Percentiles rank a stretch among this genome's conserved stretches.
Evolutionary conservation across 2,113 vertebrate species (phyloP).

Genomic region (Rissa tridactyla): DNA sequence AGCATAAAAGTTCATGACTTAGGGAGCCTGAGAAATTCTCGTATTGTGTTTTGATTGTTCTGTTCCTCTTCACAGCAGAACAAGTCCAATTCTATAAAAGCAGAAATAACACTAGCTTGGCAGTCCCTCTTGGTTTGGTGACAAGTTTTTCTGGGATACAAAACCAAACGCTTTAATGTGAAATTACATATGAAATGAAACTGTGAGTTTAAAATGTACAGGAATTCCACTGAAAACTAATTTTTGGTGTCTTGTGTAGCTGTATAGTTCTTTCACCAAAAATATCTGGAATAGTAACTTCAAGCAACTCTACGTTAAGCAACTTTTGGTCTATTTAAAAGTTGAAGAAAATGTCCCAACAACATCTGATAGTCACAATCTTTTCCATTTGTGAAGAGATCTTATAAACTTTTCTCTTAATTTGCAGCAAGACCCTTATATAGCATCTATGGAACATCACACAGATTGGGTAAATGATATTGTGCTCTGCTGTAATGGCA

Average conservation of each 20-base stretch:
- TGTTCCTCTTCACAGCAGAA: background rate
- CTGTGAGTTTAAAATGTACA: background rate
- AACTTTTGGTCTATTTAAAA: background rate
- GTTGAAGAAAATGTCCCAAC: background rate
- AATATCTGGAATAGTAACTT: background rate
- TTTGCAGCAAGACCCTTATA: conserved; percentile 95
- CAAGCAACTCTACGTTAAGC: background rate
- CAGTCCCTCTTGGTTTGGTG: background rate
- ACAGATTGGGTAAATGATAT: conserved; percentile 99
- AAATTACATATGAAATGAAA: background rate
- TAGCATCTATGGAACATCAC: conserved; percentile 98
- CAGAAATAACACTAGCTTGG: background rate
- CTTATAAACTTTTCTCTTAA: background rate
- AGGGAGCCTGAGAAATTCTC: background rate
- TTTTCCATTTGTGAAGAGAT: background rate
- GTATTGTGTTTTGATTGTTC: background rate
- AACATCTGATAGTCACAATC: background rate
- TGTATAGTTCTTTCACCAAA: background rate
- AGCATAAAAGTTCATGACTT: background rate
- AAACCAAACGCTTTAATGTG: background rate
- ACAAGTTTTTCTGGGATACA: background rate
- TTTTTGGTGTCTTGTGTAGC: background rate
- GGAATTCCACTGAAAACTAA: background rate
- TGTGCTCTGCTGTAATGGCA: conserved; percentile 97
- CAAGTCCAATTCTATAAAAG: background rate